Evolutionary conservation across 2,113 vertebrate genomes (phyloP).

Genomic region (Panthera uncia): DNA sequence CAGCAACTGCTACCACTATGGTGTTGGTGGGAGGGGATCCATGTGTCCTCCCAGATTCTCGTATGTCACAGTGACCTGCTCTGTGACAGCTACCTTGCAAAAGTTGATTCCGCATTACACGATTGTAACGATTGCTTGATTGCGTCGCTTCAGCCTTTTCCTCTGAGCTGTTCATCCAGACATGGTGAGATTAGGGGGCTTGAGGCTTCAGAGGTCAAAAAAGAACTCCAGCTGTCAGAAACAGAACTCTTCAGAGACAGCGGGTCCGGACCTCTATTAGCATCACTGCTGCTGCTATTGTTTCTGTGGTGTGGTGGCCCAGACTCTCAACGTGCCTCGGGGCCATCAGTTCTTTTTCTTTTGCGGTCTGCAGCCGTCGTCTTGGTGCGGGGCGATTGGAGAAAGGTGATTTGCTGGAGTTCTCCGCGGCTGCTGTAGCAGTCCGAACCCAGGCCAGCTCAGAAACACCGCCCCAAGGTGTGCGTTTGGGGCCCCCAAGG

Average conservation of each 20-base stretch:
- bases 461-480: neutral
- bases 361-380: neutral
- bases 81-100: neutral
- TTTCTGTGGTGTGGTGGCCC: neutral
- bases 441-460: neutral
- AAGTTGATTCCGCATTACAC: neutral
- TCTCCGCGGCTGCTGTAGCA: neutral
- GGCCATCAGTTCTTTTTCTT: neutral
- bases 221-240: constrained; percentile 5
- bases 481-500: neutral
- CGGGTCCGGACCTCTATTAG: neutral
- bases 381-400: neutral
- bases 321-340: neutral
- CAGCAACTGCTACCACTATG: neutral
- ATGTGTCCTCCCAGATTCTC: neutral
- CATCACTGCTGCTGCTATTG: neutral
- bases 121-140: neutral
- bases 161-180: neutral
- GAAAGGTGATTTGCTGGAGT: neutral
- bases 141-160: neutral
- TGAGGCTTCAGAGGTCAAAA: neutral
- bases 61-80: neutral
- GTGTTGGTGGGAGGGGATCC: neutral
- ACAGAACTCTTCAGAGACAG: neutral
- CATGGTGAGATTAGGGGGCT: neutral